Evolutionary conservation across 2,797 vertebrate genomes (phyloP).

Genomic region (Neomorphus geoffroyi): DNA sequence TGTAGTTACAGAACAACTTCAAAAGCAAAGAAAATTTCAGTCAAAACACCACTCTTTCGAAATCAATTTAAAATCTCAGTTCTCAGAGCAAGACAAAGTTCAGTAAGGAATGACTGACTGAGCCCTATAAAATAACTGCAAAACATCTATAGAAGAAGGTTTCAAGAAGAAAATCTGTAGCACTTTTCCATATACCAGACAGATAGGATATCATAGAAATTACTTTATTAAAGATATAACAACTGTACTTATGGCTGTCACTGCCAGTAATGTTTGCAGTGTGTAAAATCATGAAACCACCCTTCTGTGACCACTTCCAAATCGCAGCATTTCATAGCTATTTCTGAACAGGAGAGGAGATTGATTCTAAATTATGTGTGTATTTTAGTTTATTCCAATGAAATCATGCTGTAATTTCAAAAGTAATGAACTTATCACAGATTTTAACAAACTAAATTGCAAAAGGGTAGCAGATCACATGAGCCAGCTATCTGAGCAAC

Average conservation of each 20-base stretch:
- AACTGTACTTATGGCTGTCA: not conserved
- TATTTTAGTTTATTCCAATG: not conserved
- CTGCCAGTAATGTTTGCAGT: not conserved
- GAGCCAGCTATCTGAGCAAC: not conserved
- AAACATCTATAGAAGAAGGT: not conserved
- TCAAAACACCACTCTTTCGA: not conserved
- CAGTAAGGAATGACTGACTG: not conserved
- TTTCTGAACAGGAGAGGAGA: not conserved
- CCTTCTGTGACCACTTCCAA: not conserved
- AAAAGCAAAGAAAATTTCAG: not conserved
- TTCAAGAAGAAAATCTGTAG: not conserved
- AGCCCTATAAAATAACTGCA: not conserved
- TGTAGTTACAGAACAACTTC: not conserved
- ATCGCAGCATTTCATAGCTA: not conserved
- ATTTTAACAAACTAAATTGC: not conserved
- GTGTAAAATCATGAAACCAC: not conserved
- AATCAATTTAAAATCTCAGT: not conserved
- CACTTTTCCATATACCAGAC: not conserved
- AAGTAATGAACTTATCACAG: not conserved
- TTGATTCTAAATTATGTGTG: not conserved
- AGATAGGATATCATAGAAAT: not conserved
- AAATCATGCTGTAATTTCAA: not conserved
- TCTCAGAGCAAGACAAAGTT: slow-evolving; percentile 8
- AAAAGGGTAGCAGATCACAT: not conserved
- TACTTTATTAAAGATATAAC: not conserved